Evolutionary conservation across 2,888 invertebrate species (phyloP).

Genomic region (Griposia aprilina): DNA sequence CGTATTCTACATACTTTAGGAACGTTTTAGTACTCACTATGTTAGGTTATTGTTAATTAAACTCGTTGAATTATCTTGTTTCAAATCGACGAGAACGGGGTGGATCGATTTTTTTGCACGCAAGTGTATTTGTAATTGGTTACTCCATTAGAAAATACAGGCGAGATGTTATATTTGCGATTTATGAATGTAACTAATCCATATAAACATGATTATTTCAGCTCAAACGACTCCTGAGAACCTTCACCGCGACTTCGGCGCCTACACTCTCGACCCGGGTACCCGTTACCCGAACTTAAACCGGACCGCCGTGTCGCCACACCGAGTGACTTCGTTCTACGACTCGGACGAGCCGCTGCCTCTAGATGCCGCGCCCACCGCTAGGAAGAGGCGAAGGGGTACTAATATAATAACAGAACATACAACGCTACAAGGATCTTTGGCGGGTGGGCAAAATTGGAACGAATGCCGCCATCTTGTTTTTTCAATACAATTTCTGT

Average conservation of each 20-base stretch:
- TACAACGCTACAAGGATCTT: not conserved
- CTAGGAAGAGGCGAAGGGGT: constrained; percentile 78
- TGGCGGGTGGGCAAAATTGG: not conserved
- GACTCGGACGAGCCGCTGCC: constrained; percentile 85
- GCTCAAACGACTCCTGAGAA: constrained; percentile 99
- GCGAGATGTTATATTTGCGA: not conserved
- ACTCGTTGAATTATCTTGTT: no score
- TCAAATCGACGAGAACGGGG: no score
- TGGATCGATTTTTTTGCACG: no score
- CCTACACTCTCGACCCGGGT: constrained; percentile 96
- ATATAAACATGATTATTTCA: constrained; percentile 73
- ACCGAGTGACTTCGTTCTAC: constrained; percentile 91
- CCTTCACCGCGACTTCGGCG: constrained; percentile 96
- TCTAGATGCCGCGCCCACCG: constrained; percentile 77
- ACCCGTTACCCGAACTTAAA: constrained; percentile 96
- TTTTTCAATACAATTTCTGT: not conserved
- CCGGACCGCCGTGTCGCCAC: constrained; percentile 93
- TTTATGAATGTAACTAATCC: not conserved
- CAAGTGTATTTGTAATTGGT: not conserved
- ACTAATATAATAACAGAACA: not conserved
- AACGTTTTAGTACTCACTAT: no score
- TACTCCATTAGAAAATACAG: not conserved
- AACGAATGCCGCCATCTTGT: not conserved
- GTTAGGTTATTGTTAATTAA: no score
- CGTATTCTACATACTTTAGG: no score